Evolutionary conservation across 2,888 invertebrate species (phyloP).

Genomic region (Rhagonycha fulva): DNA sequence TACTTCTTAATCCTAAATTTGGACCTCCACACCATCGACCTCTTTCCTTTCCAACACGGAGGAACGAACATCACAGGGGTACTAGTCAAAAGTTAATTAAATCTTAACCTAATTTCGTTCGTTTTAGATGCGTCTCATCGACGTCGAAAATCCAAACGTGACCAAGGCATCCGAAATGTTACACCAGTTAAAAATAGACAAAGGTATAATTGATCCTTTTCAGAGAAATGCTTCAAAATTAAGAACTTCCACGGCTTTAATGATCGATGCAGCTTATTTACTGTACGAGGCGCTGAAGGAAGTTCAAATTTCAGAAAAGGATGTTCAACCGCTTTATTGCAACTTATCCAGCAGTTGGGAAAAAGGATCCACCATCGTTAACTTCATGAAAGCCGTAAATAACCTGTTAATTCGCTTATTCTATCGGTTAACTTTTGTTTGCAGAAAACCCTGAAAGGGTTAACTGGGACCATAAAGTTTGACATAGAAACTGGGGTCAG

Average conservation of each 20-base stretch:
- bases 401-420: not conserved
- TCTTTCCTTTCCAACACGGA: conserved; percentile 60
- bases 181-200: not conserved
- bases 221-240: conserved; percentile 37
- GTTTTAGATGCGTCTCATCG: conserved; percentile 62
- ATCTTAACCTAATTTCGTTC: not conserved
- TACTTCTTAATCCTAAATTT: conserved; percentile 62
- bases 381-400: conserved; percentile 79
- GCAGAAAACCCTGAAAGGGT: conserved; percentile 50
- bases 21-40: conserved; percentile 63
- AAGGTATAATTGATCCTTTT: not conserved
- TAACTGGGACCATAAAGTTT: conserved; percentile 53
- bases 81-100: not conserved
- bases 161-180: conserved; percentile 2
- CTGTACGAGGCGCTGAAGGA: conserved; percentile 78
- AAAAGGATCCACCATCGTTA: conserved; percentile 81
- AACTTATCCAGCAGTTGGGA: conserved; percentile 69
- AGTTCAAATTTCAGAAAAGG: conserved; percentile 45
- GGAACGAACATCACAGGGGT: conserved; percentile 66
- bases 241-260: conserved; percentile 75
- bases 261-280: conserved; percentile 85
- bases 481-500: conserved; percentile 52
- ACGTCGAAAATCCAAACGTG: conserved; percentile 54
- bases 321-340: conserved; percentile 59
- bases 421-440: conserved; percentile 7